Percentiles rank a stretch among this genome's conserved stretches.
phyloP scores from a whole-genome alignment of 2,797 vertebrate genomes.

The Falco biarmicus region DNA sequence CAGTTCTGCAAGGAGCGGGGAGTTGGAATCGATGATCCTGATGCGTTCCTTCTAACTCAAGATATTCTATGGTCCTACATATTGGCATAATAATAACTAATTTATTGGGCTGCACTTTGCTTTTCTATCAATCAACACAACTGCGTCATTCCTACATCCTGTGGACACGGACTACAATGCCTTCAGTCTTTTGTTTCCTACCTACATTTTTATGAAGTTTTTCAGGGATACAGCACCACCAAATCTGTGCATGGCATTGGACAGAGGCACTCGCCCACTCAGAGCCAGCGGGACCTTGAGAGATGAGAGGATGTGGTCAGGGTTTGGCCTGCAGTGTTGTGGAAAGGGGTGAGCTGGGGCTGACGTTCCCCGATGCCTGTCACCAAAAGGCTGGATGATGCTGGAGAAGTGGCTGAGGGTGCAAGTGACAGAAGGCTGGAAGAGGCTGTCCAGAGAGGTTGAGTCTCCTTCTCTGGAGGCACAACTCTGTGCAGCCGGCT shows the following conservation, averaged over 20 bases:
- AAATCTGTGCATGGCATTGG: rapidly evolving
- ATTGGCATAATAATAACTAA: not conserved
- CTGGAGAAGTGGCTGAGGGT: not conserved
- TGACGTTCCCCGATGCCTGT: not conserved
- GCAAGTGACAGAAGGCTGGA: too few species aligned
- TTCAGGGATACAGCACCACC: not conserved
- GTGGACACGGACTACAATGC: too few species aligned
- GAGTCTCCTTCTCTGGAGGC: too few species aligned
- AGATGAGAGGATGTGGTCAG: too few species aligned
- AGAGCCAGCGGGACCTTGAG: rapidly evolving
- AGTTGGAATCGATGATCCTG: not conserved
- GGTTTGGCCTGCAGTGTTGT: not conserved
- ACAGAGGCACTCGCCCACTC: rapidly evolving
- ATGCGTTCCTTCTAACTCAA: not conserved
- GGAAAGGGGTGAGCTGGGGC: not conserved
- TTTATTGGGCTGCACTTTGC: not conserved
- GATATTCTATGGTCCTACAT: not conserved
- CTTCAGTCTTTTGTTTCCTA: not conserved
- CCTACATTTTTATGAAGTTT: not conserved
- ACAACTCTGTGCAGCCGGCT: too few species aligned
- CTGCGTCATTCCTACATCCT: not conserved
- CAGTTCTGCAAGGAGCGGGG: not conserved
- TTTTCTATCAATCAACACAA: not conserved
- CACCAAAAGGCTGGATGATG: not conserved
- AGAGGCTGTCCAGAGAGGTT: too few species aligned